Evolutionary conservation across 2,797 vertebrate genomes (phyloP).

Genomic region (Delichon dasypus): DNA sequence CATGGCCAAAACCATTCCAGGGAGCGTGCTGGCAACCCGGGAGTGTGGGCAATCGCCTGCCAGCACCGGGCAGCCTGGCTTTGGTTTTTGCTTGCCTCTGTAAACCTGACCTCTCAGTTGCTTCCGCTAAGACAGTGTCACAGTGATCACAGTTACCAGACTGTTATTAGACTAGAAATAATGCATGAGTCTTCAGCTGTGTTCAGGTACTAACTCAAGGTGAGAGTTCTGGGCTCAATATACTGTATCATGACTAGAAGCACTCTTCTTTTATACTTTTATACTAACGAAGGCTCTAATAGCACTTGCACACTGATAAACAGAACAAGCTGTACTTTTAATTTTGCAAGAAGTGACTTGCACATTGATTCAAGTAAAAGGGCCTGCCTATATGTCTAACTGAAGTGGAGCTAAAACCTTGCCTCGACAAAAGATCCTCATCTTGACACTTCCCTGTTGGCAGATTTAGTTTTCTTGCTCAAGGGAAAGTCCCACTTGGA

Average conservation of each 20-base stretch:
- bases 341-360: neutral
- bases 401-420: neutral
- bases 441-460: neutral
- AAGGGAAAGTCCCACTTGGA: neutral
- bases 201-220: neutral
- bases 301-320: neutral
- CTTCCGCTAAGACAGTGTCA: neutral
- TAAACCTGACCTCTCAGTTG: neutral
- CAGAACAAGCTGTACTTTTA: neutral
- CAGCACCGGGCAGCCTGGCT: neutral
- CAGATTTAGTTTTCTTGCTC: neutral
- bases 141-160: neutral
- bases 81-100: neutral
- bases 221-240: rapidly evolving
- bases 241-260: neutral
- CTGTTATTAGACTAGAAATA: neutral
- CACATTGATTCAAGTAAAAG: neutral
- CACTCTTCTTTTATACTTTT: neutral
- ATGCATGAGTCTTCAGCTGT: rapidly evolving
- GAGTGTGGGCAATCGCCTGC: rapidly evolving
- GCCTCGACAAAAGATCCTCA: neutral
- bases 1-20: rapidly evolving
- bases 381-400: neutral
- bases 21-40: neutral
- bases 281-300: neutral